A percentile compares a stretch with the other conserved stretches of the same genome.
Evolutionary conservation across 2,888 invertebrate genomes (phyloP).

Genomic region (Lumbricus terrestris): DNA sequence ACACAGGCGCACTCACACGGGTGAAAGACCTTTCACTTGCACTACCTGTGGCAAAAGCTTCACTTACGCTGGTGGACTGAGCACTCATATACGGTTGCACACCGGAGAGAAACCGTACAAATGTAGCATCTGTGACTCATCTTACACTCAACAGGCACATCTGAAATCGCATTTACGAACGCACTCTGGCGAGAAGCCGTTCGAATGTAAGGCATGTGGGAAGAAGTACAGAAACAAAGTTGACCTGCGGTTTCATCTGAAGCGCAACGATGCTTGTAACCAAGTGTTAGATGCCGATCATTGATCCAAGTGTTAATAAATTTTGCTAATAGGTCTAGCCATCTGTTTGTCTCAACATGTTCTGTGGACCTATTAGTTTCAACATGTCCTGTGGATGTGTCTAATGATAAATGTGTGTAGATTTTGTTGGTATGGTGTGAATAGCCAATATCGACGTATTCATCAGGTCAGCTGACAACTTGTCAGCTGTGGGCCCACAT

Average conservation of each 20-base stretch:
- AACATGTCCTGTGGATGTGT: not conserved
- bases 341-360: not conserved
- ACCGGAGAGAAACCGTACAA: not conserved
- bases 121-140: not conserved
- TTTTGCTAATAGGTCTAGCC: not conserved
- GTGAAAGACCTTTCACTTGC: constrained; percentile 13
- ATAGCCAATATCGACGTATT: not conserved
- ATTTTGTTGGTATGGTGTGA: not conserved
- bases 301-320: not conserved
- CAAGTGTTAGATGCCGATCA: not conserved
- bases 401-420: not conserved
- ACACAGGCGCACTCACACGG: not conserved
- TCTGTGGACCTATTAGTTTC: not conserved
- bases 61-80: not conserved
- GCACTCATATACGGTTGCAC: not conserved
- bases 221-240: constrained; percentile 12
- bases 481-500: no score
- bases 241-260: not conserved
- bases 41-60: not conserved
- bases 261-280: constrained; percentile 6
- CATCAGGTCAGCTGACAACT: no score
- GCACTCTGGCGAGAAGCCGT: constrained; percentile 14
- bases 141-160: constrained; percentile 14
- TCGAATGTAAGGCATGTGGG: constrained; percentile 8
- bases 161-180: constrained; percentile 13